Evolutionary conservation across 2,888 invertebrate genomes (phyloP).

Genomic region (Unio delphinus): DNA sequence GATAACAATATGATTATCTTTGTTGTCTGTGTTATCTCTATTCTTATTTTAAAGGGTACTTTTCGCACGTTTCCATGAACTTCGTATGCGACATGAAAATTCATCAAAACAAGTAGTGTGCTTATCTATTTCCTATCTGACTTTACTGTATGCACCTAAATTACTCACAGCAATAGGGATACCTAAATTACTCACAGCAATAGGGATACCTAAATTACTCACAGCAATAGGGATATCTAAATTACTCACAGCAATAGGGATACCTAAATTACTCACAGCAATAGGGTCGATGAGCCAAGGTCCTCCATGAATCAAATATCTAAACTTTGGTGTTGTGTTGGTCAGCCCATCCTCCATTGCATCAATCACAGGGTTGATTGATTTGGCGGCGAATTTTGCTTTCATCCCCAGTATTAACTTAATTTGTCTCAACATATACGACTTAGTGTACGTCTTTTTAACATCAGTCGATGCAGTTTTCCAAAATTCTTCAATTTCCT

Average conservation of each 20-base stretch:
- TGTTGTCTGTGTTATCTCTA: no score
- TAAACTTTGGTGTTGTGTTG: constrained; percentile 28
- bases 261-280: constrained; percentile 13
- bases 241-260: constrained; percentile 18
- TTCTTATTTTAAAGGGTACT: no score
- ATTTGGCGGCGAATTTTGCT: constrained; percentile 17
- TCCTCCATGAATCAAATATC: constrained; percentile 36
- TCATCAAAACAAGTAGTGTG: no score
- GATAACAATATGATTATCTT: no score
- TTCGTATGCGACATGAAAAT: no score
- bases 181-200: constrained; percentile 13
- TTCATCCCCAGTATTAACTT: constrained; percentile 10
- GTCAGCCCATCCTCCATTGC: constrained; percentile 43
- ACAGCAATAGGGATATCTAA: constrained; percentile 15
- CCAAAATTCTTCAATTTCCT: constrained; percentile 17
- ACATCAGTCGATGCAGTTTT: constrained; percentile 10
- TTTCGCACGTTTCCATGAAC: no score
- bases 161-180: no score
- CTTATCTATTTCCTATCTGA: no score
- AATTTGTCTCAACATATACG: constrained; percentile 22
- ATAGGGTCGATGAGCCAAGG: constrained; percentile 26
- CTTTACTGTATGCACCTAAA: no score
- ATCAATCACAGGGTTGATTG: constrained; percentile 40
- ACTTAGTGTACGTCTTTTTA: constrained; percentile 17
- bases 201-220: constrained; percentile 2